Conservation (phyloP, 1,140 invertebrate species). For the Odontomachus brunneus region DNA sequence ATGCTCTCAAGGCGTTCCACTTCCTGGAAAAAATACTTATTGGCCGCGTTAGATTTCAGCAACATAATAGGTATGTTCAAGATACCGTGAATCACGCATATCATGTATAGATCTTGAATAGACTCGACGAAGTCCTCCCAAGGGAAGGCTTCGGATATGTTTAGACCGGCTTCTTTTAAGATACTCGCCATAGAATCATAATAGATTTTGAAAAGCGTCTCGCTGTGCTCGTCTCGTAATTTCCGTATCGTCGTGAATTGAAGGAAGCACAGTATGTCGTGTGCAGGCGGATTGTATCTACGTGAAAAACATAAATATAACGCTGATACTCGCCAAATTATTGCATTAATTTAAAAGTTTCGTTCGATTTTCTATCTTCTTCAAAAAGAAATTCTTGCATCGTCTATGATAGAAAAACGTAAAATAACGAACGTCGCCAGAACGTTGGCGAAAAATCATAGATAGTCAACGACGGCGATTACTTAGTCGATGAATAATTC, state of each 20-base stretch:
- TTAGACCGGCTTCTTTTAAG: slow-evolving; percentile 63
- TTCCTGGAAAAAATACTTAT: slow-evolving; percentile 73
- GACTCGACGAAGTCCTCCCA: slow-evolving; percentile 73
- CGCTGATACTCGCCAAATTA: too few relatives aligned
- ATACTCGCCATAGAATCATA: slow-evolving; percentile 62
- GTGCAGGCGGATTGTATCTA: slow-evolving; percentile 86
- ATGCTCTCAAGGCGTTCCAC: slow-evolving; percentile 67
- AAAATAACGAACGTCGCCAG: too few relatives aligned
- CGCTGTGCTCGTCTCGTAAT: slow-evolving; percentile 66
- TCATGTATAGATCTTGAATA: slow-evolving; percentile 69
- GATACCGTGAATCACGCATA: slow-evolving; percentile 71
- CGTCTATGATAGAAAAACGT: too few relatives aligned
- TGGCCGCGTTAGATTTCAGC: slow-evolving; percentile 66
- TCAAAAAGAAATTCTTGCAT: too few relatives aligned
- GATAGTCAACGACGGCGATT: too few relatives aligned
- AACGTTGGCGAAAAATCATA: too few relatives aligned
- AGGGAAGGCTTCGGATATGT: slow-evolving; percentile 66
- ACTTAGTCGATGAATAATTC: too few relatives aligned
- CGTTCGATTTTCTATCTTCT: too few relatives aligned
- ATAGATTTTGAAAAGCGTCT: slow-evolving; percentile 72
- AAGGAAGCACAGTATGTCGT: slow-evolving; percentile 84
- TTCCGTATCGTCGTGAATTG: slow-evolving; percentile 76
- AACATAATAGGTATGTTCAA: slow-evolving; percentile 77
- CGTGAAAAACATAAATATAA: background rate
- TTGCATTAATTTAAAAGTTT: too few relatives aligned